Evolutionary conservation across 2,113 vertebrate genomes (phyloP), one percentile per base, ranked within the genome.

Genomic region (Megaleporinus macrocephalus): DNA sequence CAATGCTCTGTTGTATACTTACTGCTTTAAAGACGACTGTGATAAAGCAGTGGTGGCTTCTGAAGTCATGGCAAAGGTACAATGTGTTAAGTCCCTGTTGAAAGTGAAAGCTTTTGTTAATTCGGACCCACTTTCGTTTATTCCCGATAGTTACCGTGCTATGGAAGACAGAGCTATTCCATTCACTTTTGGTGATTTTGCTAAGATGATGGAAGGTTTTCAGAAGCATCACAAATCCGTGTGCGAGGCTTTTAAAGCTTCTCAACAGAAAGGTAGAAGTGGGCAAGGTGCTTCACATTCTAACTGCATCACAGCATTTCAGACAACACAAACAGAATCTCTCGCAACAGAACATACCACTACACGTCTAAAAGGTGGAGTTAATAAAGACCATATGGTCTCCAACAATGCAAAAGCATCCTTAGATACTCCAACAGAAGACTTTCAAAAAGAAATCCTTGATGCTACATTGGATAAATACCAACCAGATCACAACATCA

Each of bases 201-300:
- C 93, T 0, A 86, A 91, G 36, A 73, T 95, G 72, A 92, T 98
- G 61, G 87, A 85, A 51, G 76, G 75, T 87, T 91, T 96, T 76
- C 92, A 93, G n/a, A 96, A 96, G 85, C 95, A 97, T 85, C 97
- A 98, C 18, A 80, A 83, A 15, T 93, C 96, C 0, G 87, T 98
- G 59, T 97, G 95, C 26, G 89, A 95, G 78, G 92, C 94, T 3
- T 91, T 92, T 49, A 29, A 91, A 83, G 87, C 72, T 16, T 69
- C 18, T 95, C 95, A 73, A 88, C 83, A 53, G 61, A 76, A 51
- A 76, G n/a, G 4, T 76, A 68, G 78, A 66, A 44, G 14, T 7
- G 41, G 18, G 0, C 78, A 83, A 74, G 87, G 76, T 24, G 20
- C 20, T 12, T 44, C 10, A 47, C n/a, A n/a, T 0, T 90, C 88